Evolutionary conservation across 2,888 invertebrate species (phyloP), one percentile per base, ranked within the genome.

Genomic region (Leuctra nigra): DNA sequence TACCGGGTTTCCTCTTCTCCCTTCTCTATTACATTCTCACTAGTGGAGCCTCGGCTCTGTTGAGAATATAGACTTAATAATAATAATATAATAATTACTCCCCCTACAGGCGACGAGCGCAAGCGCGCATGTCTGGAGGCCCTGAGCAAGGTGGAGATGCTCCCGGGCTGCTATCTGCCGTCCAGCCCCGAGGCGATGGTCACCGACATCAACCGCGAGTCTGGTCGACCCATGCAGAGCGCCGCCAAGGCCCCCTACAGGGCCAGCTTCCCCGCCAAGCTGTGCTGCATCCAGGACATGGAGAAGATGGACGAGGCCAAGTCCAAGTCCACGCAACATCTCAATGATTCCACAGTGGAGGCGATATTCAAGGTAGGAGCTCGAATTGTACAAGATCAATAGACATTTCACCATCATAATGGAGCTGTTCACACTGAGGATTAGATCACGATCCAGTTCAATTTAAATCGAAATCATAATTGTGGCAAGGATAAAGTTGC

Each of bases 151-250:
- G 86, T 99, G 55, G 82, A 87, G 71, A 86, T 99, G 2, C 92
- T 93, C 73, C 84, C 89, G 1, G 96, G 97, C 1, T 97, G 98
- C 69, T 99, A 99, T 73, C 74, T 99, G 41, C 99, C 99, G 0
- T 98, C 98, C 1, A 99, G 98, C 76, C 98, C 99, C 0, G 99
- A 99, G 72, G 94, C 98, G 0, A 90, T 99, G 83, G 93, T 99
- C 0, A 69, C 94, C 7, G 97, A 97, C 68, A 98, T 99, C 64
- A 98, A 99, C 70, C 94, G 94, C 67, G 91, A 91, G 65, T 97
- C 96, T 64, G 96, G 87, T 67, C 93, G 92, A 1, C 99, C 99
- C 0, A 96, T 99, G 97, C 96, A 97, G 72, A 98, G 82, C 33
- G 50, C 50, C 4, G 50, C 50, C 20, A 50, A 50, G 33, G 99